Conservation (phyloP, 2,113 vertebrate species). For the Acrocephalus arundinaceus region DNA sequence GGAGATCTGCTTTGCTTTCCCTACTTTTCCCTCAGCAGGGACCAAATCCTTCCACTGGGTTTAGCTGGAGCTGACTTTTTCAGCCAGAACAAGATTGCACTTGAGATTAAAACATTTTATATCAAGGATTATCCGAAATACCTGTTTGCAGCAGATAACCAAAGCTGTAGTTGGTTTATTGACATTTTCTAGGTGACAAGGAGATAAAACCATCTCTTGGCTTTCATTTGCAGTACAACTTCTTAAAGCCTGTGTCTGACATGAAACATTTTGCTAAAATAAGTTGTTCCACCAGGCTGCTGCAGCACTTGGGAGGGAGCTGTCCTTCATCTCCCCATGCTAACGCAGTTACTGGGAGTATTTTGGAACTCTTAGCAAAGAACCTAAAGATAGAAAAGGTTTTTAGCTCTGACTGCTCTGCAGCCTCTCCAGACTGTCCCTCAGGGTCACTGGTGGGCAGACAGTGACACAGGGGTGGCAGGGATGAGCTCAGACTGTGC, state of each 20-base stretch:
- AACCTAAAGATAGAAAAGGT: conserved; percentile 45
- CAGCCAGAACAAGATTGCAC: neutral
- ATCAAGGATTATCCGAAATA: neutral
- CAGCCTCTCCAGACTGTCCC: neutral
- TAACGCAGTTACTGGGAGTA: neutral
- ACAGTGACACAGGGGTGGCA: neutral
- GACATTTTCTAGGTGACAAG: neutral
- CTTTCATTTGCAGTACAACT: neutral
- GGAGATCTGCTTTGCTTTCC: neutral
- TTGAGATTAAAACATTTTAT: neutral
- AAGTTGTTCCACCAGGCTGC: neutral
- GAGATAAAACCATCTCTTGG: neutral
- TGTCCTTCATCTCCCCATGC: neutral
- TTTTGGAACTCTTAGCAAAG: conserved; percentile 37
- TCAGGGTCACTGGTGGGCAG: neutral
- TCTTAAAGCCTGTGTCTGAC: neutral
- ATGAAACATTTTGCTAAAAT: neutral
- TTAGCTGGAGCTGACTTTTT: neutral
- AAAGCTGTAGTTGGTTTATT: neutral
- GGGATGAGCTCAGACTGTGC: neutral
- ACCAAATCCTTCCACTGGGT: neutral
- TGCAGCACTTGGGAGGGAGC: neutral
- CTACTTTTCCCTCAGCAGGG: neutral
- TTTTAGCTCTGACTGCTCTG: neutral
- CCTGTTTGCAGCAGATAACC: neutral